These are phyloP conservation scores for Drosophila truncata DNA, from an alignment of 1,140 invertebrate species.

Conservation along the genomic window DNA sequence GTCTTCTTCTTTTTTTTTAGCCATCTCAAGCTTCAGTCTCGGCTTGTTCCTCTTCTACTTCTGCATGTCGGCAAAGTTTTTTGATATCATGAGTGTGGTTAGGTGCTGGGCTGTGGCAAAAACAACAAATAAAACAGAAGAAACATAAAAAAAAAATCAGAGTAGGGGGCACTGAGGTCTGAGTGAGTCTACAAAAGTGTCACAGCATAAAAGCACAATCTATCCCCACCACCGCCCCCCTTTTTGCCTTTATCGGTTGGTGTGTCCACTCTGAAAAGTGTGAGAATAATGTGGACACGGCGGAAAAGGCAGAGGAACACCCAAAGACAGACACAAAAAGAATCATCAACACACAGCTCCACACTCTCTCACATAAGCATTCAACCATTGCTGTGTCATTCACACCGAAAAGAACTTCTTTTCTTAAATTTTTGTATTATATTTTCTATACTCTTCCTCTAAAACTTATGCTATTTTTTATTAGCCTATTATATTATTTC, in stretches of 20 bases:
- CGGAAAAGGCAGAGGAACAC: slow-evolving; percentile 38
- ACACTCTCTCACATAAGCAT: slow-evolving; percentile 25
- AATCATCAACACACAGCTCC: slow-evolving; percentile 4
- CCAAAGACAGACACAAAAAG: slow-evolving; percentile 32
- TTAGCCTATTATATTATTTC: background rate
- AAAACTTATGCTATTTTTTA: background rate
- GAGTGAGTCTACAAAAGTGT: slow-evolving; percentile 65
- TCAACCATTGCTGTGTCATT: slow-evolving; percentile 66
- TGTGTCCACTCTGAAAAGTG: slow-evolving; percentile 63
- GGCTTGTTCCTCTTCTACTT: slow-evolving; percentile 38
- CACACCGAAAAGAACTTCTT: slow-evolving; percentile 60
- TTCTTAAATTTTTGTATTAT: slow-evolving; percentile 10
- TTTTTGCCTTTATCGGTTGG: slow-evolving; percentile 4
- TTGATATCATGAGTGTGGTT: slow-evolving; percentile 69
- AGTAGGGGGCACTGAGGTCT: slow-evolving; percentile 16
- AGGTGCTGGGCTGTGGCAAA: slow-evolving; percentile 13
- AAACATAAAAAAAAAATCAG: background rate
- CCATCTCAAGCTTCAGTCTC: slow-evolving; percentile 12
- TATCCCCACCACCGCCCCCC: slow-evolving; percentile 26
- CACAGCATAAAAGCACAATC: slow-evolving; percentile 77
- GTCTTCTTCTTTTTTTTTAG: slow-evolving; percentile 31
- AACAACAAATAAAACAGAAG: background rate
- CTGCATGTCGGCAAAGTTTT: slow-evolving; percentile 74
- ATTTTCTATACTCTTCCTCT: slow-evolving; percentile 1
- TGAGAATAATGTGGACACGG: slow-evolving; percentile 74